Conservation (phyloP, 2,888 invertebrate species). For the Dryobotodes eremita region DNA sequence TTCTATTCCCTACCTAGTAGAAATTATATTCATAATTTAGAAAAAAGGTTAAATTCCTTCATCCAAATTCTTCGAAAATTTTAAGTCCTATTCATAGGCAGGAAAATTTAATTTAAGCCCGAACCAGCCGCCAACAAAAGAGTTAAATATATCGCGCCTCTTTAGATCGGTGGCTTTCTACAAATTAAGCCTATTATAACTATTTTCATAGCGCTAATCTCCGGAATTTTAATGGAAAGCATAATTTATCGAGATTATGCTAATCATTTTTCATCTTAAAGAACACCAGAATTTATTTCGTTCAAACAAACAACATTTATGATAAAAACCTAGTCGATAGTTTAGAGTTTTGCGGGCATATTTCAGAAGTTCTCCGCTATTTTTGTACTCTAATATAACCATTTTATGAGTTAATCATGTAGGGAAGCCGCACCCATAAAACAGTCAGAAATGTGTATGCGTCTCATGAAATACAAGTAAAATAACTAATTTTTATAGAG, state of each 20-base stretch:
- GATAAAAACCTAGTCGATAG: neutral
- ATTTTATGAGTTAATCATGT: neutral
- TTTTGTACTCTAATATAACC: neutral
- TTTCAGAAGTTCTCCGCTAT: neutral
- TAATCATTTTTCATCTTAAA: neutral
- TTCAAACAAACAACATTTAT: neutral
- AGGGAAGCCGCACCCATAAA: neutral
- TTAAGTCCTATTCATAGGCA: slow-evolving; percentile 20
- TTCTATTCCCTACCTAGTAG: slow-evolving; percentile 8
- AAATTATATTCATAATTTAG: slow-evolving; percentile 41
- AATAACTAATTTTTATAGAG: neutral
- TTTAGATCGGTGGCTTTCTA: slow-evolving; percentile 38
- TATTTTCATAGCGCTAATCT: slow-evolving; percentile 39
- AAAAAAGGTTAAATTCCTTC: slow-evolving; percentile 28
- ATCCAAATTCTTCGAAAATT: slow-evolving; percentile 47
- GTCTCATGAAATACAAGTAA: neutral
- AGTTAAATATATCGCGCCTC: slow-evolving; percentile 40
- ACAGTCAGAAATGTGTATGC: neutral
- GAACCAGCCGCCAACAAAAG: slow-evolving; percentile 39
- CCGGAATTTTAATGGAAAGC: slow-evolving; percentile 21
- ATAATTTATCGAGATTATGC: neutral
- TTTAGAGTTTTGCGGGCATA: neutral
- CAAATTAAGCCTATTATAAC: slow-evolving; percentile 38
- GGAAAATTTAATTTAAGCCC: slow-evolving; percentile 50
- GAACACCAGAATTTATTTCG: neutral